These are phyloP conservation scores for Lordiphosa fenestrarum DNA, from an alignment of 2,888 invertebrate genomes.

Conservation along the genomic window DNA sequence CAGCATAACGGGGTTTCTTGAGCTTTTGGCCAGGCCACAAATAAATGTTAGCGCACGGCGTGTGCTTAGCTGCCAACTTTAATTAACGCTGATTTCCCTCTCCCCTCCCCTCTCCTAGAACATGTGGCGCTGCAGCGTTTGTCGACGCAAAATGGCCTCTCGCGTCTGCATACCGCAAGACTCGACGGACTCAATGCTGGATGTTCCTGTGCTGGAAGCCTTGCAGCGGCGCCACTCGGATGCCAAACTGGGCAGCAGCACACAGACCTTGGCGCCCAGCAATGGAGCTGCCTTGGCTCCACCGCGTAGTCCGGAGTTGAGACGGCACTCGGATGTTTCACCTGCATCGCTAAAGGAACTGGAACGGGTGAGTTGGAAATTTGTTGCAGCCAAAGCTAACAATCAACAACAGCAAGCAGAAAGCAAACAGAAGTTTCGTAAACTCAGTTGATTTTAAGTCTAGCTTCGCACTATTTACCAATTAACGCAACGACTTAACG, in stretches of 20 bases:
- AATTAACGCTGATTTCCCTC: constrained; percentile 46
- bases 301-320: constrained; percentile 90
- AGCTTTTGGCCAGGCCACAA: constrained; percentile 31
- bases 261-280: constrained; percentile 80
- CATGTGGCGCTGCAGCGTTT: constrained; percentile 94
- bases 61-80: constrained; percentile 38
- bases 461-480: no score
- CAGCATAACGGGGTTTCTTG: constrained; percentile 27
- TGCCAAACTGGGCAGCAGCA: constrained; percentile 84
- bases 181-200: constrained; percentile 91
- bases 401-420: no score
- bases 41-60: constrained; percentile 44
- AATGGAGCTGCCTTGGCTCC: constrained; percentile 87
- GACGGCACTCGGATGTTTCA: constrained; percentile 92
- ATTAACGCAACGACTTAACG: no score
- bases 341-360: constrained; percentile 92
- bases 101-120: constrained; percentile 80
- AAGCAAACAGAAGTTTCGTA: no score
- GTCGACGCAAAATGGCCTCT: constrained; percentile 90
- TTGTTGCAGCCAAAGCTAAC: no score
- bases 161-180: constrained; percentile 89
- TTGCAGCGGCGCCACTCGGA: constrained; percentile 91
- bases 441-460: no score
- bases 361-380: constrained; percentile 86
- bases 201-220: constrained; percentile 89